Conservation (phyloP, 2,888 invertebrate genomes). For the Torymus texanus region DNA sequence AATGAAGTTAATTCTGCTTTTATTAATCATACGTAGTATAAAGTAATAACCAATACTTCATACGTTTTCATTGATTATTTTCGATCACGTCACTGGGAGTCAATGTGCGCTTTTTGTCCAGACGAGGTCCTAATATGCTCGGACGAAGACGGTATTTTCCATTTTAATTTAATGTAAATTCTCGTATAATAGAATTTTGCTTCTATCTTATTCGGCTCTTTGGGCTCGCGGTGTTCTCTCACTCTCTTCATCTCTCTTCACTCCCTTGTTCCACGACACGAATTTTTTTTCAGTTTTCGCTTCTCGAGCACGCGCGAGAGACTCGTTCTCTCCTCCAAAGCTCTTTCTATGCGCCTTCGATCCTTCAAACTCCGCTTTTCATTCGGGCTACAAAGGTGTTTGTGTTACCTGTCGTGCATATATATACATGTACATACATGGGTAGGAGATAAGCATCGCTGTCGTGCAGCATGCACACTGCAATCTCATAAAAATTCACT, state of each 20-base stretch:
- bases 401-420: constrained; percentile 51
- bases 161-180: constrained; percentile 57
- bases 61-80: constrained; percentile 34
- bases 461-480: neutral
- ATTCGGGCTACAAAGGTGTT: constrained; percentile 49
- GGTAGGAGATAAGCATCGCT: neutral
- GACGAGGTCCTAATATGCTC: constrained; percentile 39
- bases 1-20: no score
- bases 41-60: no score
- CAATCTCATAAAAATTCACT: constrained; percentile 28
- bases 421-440: neutral
- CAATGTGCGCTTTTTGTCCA: constrained; percentile 42
- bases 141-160: constrained; percentile 56
- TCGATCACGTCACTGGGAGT: constrained; percentile 36
- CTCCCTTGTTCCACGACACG: constrained; percentile 9
- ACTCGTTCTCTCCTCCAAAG: constrained; percentile 35
- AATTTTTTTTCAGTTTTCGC: constrained; percentile 35
- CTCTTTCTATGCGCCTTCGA: constrained; percentile 43
- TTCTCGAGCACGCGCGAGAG: constrained; percentile 47
- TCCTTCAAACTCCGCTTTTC: constrained; percentile 41
- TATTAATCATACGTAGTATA: no score
- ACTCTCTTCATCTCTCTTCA: neutral
- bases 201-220: neutral
- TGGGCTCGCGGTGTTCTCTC: constrained; percentile 27
- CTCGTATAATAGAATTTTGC: constrained; percentile 26